Base-by-base conservation (phyloP, 2,113 vertebrate species). In the Cyprichromis sp. region DNA sequence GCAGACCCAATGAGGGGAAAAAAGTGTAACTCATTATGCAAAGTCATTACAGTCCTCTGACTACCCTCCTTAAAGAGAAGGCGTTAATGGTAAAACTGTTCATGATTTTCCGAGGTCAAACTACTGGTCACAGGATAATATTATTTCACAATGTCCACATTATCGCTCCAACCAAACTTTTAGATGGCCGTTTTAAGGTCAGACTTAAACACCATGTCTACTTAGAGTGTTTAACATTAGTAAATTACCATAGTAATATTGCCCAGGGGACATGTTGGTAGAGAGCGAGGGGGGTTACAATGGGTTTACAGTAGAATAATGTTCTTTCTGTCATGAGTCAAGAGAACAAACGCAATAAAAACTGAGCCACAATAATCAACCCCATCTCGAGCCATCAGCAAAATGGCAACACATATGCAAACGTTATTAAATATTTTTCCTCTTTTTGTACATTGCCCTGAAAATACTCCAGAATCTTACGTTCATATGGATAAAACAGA, bases 21-120 rank as follows among this genome's bases (percentile, higher is more conserved):
- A 89, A 82, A 93, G 95, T 95, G 93, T 94, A 93, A 92, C 86
- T 96, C 95, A 97, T 96, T 96, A 96, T 96, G 95, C 94, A 95
- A 95, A 95, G 92, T 96, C 94, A 96, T 96, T 96, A 96, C 87
- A 88, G 47, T 88, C 87, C 88, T 93, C 93, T 83, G 92, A 96
- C 94, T 91, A 91, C 81, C 88, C 91, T 93, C 86, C 92, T 95
- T 94, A 91, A 95, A 94, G 92, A 90, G 87, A 52, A 61, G 87
- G 82, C 87, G 89, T 94, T 94, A 94, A 95, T 95, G 87, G 86
- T 90, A 86, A 87, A 92, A 91, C 82, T 92, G 86, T 92, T 85
- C 94, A 91, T 91, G 93, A 93, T 95, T 94, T 94, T 78, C 82
- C 89, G 91, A 96, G 95, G 95, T 96, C 94, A 95, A 91, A 93